Conservation (phyloP, 2,888 invertebrate genomes). For the Salpingus planirostris region DNA sequence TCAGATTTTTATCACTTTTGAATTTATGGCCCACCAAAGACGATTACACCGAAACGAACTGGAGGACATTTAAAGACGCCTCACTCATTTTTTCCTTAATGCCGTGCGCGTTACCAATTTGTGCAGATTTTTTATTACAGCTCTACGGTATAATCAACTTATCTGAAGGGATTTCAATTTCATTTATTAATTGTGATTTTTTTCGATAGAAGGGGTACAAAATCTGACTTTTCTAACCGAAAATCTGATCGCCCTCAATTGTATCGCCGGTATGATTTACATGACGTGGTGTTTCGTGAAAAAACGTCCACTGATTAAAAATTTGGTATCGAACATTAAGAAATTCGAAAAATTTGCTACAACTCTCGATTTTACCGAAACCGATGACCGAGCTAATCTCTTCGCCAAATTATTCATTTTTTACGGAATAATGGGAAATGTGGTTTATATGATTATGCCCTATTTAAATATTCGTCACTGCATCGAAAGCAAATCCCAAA, state of each 20-base stretch:
- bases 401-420: constrained; percentile 18
- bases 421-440: constrained; percentile 20
- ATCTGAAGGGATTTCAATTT: neutral
- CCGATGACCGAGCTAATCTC: constrained; percentile 14
- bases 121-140: neutral
- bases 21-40: neutral
- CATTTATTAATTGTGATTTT: neutral
- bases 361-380: constrained; percentile 7
- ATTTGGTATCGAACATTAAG: constrained; percentile 10
- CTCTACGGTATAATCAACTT: neutral
- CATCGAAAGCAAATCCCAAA: constrained; percentile 12
- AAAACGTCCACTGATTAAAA: constrained; percentile 13
- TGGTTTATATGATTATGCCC: constrained; percentile 20
- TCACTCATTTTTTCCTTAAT: neutral
- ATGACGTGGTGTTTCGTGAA: constrained; percentile 14
- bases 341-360: constrained; percentile 15
- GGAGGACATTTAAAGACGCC: neutral
- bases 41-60: neutral
- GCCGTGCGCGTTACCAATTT: neutral
- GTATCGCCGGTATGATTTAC: constrained; percentile 5
- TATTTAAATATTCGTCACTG: constrained; percentile 18
- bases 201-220: neutral
- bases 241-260: neutral
- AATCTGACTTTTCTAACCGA: neutral
- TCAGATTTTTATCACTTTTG: neutral